Conservation (phyloP, 2,797 vertebrate genomes). For the Enteromius viviparus region DNA sequence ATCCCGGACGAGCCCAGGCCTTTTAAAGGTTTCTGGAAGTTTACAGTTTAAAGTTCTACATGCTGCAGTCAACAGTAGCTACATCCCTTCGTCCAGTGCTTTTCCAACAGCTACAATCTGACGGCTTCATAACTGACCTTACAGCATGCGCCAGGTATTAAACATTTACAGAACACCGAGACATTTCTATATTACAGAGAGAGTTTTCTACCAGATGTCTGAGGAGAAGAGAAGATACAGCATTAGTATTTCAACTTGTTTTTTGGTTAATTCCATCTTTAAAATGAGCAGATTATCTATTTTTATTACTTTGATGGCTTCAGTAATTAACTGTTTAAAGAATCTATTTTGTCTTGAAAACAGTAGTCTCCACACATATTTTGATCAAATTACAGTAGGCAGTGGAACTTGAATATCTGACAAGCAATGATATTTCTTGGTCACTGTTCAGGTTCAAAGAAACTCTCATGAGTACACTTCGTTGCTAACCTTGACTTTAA, state of each 20-base stretch:
- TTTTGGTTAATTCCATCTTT: not conserved
- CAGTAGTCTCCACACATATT: not conserved
- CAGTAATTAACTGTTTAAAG: not conserved
- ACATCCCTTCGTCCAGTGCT: not conserved
- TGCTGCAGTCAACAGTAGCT: not conserved
- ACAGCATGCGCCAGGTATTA: not conserved
- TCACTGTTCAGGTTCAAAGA: not conserved
- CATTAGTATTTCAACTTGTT: too few species aligned
- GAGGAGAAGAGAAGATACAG: too few species aligned
- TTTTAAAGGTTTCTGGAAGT: not conserved
- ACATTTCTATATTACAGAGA: too few species aligned
- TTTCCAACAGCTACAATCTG: not conserved
- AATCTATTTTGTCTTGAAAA: not conserved
- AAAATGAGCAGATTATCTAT: too few species aligned
- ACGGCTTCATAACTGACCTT: not conserved
- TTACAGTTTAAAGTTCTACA: not conserved
- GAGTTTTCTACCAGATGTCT: too few species aligned
- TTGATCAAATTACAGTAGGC: too few species aligned
- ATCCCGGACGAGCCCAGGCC: constrained; percentile 57
- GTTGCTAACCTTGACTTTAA: too few species aligned
- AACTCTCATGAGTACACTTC: not conserved
- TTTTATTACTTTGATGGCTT: not conserved
- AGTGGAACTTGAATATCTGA: too few species aligned
- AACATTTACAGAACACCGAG: too few species aligned
- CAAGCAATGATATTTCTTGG: not conserved